Evolutionary conservation across 2,797 vertebrate species (phyloP), one percentile per base, ranked within the genome.

Genomic region (Darevskia mixta): DNA sequence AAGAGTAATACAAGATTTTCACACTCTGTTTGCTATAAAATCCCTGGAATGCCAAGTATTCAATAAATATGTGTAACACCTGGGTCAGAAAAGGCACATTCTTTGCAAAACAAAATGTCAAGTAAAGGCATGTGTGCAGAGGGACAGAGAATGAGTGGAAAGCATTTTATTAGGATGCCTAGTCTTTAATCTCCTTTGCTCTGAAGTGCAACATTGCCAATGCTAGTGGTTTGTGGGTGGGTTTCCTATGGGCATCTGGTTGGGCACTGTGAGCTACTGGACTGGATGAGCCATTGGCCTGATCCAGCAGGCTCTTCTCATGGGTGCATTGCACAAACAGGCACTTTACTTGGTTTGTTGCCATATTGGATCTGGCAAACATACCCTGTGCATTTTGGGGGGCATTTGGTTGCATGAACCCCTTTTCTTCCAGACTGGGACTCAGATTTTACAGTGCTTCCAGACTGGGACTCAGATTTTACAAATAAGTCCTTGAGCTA

Each of bases 41-140:
- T 87, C 9, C 0, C 4, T 86, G 18, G n/a, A 87, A 29, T 85
- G 77, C 91, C 83, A 90, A 66, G 90, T 92, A 91, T 90, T 85
- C 35, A 86, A 32, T 29, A 67, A 49, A 38, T 86, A 90, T 29
- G 58, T 87, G 90, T 92, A 67, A 86, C 43, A 91, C 49, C 79
- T 67, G 35, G 8, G 89, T 67, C 84, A n/a, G 61, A 87, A 85
- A 20, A 8, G 5, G 15, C n/a, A 35, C 9, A 76, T 5, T 67
- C 2, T 32, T 71, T 1, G 5, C 5, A 72, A 23, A 61, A 55
- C 35, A 58, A 86, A 27, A 1, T 38, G 78, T 8, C 1, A 35
- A 11, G 15, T 25, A 55, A 83, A 72, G 45, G 17, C 72, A 71
- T 45, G 66, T 23, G 49, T 55, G 11, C 49, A 82, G 4, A 3